Evolutionary conservation across 2,888 invertebrate species (phyloP), one percentile per base, ranked within the genome.

Genomic region (Thumatha senex): DNA sequence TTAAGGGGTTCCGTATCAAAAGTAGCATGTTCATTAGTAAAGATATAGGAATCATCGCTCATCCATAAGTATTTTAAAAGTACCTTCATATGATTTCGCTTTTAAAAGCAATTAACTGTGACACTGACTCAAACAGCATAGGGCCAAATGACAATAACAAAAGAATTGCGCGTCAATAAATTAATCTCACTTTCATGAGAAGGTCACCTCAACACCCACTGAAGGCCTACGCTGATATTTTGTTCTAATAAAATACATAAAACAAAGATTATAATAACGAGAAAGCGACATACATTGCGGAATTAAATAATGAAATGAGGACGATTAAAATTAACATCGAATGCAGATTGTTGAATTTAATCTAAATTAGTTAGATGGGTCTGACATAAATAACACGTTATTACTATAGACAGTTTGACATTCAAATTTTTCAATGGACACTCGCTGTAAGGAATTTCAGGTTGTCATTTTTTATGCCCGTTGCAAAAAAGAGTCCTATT

Each of bases 111-210:
- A 24, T 24, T 24, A 24, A 4, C 18, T 24, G 5, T 24, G 18
- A 24, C 18, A 24, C 2, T 24, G 18, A 24, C 2, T 24, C 18
- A 2, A 24, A 39, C 34, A 51, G 11, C 48, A 48, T 76, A 76
- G 78, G 79, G 79, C 70, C 64, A 49, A 58, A 63, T 49, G 62
- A 59, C 44, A 53, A 66, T 58, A 57, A 72, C 69, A 73, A 71
- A 72, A 73, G 70, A 77, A 74, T 72, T 67, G 74, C 62, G 56
- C 55, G 51, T 52, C 61, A 52, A 58, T 62, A 59, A 60, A 72
- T 63, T 63, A 75, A 71, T 78, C 74, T 81, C 73, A 78, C 82
- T 84, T 80, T 82, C 80, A 63, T 76, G 63, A 65, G 76, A 80
- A 84, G 84, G 84, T 73, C 81, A 57, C 46, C 53, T 56, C 45